These are phyloP conservation scores for Pica pica DNA, from an alignment of 2,113 vertebrate species.

Conservation along the genomic window DNA sequence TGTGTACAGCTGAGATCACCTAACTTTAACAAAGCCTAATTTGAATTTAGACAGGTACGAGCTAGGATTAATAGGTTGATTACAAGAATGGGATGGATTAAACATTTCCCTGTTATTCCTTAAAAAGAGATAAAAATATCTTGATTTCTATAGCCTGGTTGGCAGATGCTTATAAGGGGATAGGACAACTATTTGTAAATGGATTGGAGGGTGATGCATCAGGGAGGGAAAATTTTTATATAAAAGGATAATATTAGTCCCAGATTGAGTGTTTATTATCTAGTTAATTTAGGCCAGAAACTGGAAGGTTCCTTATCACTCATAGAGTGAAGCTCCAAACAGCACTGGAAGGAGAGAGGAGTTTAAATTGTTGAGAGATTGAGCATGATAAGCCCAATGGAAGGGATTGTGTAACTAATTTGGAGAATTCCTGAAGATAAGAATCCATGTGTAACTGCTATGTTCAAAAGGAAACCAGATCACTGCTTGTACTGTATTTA, in stretches of 20 bases:
- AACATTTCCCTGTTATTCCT: neutral
- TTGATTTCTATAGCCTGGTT: neutral
- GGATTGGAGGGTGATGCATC: neutral
- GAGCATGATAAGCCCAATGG: neutral
- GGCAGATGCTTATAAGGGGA: neutral
- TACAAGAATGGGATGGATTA: neutral
- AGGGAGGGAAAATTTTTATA: neutral
- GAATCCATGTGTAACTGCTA: neutral
- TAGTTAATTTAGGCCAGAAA: neutral
- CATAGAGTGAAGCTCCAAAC: neutral
- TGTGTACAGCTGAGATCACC: neutral
- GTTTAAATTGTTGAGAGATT: neutral
- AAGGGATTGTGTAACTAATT: slow-evolving; percentile 25
- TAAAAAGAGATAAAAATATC: neutral
- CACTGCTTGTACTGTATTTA: slow-evolving; percentile 12
- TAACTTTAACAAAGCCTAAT: neutral
- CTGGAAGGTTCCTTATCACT: neutral
- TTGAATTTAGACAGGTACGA: neutral
- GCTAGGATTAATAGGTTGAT: neutral
- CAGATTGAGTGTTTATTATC: neutral
- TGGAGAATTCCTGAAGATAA: slow-evolving; percentile 43
- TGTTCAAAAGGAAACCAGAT: slow-evolving; percentile 47
- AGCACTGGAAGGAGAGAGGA: neutral
- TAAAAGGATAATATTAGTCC: neutral
- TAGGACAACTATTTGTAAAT: neutral